Conservation (phyloP, 2,797 vertebrate genomes). For the Clangula hyemalis region DNA sequence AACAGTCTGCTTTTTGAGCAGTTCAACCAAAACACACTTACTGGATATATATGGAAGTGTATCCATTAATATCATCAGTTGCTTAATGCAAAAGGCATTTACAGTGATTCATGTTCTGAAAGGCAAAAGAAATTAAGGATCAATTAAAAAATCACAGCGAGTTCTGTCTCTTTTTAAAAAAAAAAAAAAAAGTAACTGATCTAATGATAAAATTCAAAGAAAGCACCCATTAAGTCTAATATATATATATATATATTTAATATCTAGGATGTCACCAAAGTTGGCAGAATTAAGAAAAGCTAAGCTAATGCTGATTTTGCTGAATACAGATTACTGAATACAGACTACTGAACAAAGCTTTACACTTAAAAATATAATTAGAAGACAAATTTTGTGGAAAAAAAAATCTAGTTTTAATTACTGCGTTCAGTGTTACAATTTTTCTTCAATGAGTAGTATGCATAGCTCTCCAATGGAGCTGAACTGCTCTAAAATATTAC, state of each 20-base stretch:
- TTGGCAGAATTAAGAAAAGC: background rate
- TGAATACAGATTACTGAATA: background rate
- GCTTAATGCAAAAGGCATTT: background rate
- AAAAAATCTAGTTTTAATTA: background rate
- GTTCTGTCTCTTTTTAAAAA: background rate
- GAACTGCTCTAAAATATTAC: background rate
- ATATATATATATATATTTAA: background rate
- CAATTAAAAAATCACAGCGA: background rate
- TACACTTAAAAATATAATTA: background rate
- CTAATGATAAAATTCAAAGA: background rate
- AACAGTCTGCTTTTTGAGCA: background rate
- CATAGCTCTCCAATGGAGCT: background rate
- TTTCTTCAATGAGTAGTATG: background rate
- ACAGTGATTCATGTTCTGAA: background rate
- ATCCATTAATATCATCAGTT: background rate
- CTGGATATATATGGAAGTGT: rapidly evolving
- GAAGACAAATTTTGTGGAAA: background rate
- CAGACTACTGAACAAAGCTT: background rate
- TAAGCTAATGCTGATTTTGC: background rate
- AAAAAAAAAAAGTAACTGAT: background rate
- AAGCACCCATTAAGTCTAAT: background rate
- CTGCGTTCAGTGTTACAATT: background rate
- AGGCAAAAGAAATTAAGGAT: background rate
- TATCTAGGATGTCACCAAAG: background rate
- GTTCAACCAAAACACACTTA: background rate